Percentiles rank a stretch among this genome's conserved stretches.
phyloP scores from a whole-genome alignment of 2,797 vertebrate species.

The Falco novaeseelandiae region DNA sequence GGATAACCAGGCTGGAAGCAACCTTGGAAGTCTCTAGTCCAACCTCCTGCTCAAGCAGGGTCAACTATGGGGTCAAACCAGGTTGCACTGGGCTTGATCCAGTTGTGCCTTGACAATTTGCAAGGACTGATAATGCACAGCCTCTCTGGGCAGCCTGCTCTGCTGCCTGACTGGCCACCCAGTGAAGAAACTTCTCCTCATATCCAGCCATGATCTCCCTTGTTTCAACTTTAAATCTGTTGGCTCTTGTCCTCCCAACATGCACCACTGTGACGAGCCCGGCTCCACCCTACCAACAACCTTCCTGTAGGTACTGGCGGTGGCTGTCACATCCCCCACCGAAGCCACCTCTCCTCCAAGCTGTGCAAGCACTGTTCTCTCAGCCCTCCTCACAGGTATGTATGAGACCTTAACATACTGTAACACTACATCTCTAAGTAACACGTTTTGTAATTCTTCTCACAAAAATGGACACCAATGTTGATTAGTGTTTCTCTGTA shows the following conservation, averaged over 20 bases:
- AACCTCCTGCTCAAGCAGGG: neutral
- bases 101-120: neutral
- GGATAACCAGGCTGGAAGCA: neutral
- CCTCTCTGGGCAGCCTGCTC: neutral
- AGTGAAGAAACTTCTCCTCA: neutral
- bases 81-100: neutral
- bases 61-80: neutral
- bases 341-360: neutral
- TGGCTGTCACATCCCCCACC: neutral
- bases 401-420: neutral
- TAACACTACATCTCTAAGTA: neutral
- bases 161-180: neutral
- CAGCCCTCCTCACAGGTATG: neutral
- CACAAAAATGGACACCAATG: neutral
- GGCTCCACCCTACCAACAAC: neutral
- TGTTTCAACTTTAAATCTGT: neutral
- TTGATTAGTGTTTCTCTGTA: neutral
- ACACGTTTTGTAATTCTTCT: neutral
- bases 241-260: neutral
- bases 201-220: neutral
- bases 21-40: neutral
- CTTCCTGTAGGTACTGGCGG: neutral
- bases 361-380: neutral
- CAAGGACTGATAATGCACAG: neutral
- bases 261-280: fast-evolving